A percentile compares a stretch with the other conserved stretches of the same genome.
phyloP scores from a whole-genome alignment of 2,888 invertebrate genomes.

The Chouioia cunea region DNA sequence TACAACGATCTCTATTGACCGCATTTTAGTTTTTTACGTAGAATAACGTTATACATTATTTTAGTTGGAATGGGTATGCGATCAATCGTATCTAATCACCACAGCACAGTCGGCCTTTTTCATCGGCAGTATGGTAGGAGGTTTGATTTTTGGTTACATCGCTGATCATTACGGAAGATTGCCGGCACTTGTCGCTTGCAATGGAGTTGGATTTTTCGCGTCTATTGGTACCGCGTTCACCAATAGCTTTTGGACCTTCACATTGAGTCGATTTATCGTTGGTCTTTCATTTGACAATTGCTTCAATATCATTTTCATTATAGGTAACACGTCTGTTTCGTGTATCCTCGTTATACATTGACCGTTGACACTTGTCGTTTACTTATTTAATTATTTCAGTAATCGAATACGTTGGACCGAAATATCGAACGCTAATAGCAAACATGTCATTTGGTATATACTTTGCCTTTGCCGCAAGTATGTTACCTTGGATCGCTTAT shows the following conservation, averaged over 20 bases:
- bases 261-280: conserved; percentile 83
- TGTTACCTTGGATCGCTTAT: conserved; percentile 88
- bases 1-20: no score
- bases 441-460: conserved; percentile 92
- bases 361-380: background rate
- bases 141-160: conserved; percentile 87
- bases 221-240: conserved; percentile 83
- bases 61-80: conserved; percentile 88
- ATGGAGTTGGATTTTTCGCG: conserved; percentile 79
- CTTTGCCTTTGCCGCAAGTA: conserved; percentile 84
- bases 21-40: no score
- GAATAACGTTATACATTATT: background rate
- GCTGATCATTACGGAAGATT: conserved; percentile 89
- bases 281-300: conserved; percentile 91
- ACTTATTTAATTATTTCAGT: conserved; percentile 70
- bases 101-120: conserved; percentile 90
- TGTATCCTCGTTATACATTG: background rate
- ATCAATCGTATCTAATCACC: conserved; percentile 81
- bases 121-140: conserved; percentile 89
- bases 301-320: conserved; percentile 92
- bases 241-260: conserved; percentile 82
- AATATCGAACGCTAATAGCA: conserved; percentile 89
- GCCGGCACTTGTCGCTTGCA: conserved; percentile 86
- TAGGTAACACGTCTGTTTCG: conserved; percentile 85
- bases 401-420: conserved; percentile 89